phyloP scores from a whole-genome alignment of 2,797 vertebrate genomes.

The Acipenser ruthenus region DNA sequence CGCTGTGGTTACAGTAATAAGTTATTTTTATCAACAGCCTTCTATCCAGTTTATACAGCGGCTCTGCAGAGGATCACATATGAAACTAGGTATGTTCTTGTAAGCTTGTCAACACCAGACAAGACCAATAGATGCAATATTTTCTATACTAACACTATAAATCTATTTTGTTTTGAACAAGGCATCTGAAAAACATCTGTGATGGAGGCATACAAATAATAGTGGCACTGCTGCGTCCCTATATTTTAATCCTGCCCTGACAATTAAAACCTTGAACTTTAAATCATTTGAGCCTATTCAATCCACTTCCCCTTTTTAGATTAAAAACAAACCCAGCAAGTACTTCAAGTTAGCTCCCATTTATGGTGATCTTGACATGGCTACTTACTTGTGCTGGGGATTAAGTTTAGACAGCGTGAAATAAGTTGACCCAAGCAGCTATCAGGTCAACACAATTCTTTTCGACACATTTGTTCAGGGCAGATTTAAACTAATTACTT shows the following conservation, averaged over 20 bases:
- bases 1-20: background rate
- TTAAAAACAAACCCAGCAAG: too few relatives aligned
- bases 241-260: background rate
- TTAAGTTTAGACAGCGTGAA: background rate
- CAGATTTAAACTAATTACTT: background rate
- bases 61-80: background rate
- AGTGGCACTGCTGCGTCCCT: too few relatives aligned
- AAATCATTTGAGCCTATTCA: background rate
- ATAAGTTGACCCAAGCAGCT: background rate
- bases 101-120: background rate
- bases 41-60: background rate
- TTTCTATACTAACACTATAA: background rate
- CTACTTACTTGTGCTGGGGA: background rate
- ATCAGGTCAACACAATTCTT: background rate
- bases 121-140: background rate
- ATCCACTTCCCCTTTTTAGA: too few relatives aligned
- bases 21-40: background rate
- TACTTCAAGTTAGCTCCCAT: background rate
- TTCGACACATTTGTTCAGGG: background rate
- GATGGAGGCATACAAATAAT: background rate
- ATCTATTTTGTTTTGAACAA: background rate
- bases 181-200: background rate
- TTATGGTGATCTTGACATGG: background rate
- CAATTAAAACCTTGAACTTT: background rate
- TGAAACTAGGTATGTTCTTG: background rate